Conservation (phyloP, 2,113 vertebrate species). For the Poeciliopsis occidentalis region DNA sequence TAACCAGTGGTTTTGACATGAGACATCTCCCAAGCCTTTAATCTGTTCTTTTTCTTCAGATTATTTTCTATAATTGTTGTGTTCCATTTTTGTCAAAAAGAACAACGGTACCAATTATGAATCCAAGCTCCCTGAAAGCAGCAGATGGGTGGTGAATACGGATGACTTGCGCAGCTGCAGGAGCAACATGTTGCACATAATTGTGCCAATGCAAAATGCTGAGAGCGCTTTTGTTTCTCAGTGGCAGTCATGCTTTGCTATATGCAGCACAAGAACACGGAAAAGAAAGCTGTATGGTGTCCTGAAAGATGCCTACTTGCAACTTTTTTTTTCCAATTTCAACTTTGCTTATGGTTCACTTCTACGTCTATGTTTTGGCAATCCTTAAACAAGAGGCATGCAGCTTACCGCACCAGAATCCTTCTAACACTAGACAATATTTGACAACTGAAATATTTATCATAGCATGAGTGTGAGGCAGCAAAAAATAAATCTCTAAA, state of each 20-base stretch:
- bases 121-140: slow-evolving; percentile 23
- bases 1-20: slow-evolving; percentile 11
- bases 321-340: background rate
- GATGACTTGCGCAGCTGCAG: slow-evolving; percentile 27
- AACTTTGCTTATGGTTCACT: no score
- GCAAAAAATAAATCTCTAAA: background rate
- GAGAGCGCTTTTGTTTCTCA: slow-evolving; percentile 21
- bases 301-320: background rate
- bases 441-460: background rate
- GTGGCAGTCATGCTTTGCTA: slow-evolving; percentile 7
- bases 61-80: slow-evolving; percentile 22
- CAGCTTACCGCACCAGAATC: background rate
- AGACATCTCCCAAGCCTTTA: slow-evolving; percentile 9
- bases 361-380: background rate
- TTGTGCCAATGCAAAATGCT: slow-evolving; percentile 13
- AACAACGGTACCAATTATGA: slow-evolving; percentile 18
- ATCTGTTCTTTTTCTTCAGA: background rate
- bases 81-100: slow-evolving; percentile 5
- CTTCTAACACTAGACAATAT: background rate
- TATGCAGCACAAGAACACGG: background rate
- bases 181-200: slow-evolving; percentile 23
- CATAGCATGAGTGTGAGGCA: background rate
- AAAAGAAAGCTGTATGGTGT: background rate
- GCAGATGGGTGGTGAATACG: slow-evolving; percentile 31
- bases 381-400: background rate